phyloP scores from a whole-genome alignment of 2,888 invertebrate genomes.

The Ectobius pallidus region DNA sequence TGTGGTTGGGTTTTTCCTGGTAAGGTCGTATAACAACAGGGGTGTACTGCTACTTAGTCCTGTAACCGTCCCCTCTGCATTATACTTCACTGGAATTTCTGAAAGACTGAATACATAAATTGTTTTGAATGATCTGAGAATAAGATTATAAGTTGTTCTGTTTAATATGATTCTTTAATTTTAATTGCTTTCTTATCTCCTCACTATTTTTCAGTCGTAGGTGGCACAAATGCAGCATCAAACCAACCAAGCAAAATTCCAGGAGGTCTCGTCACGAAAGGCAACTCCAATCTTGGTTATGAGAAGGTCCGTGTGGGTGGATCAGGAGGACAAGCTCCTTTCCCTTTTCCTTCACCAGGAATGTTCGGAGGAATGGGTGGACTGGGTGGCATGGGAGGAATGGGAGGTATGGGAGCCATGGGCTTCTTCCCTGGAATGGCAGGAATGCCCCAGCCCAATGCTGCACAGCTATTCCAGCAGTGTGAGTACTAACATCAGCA shows the following conservation, averaged over 20 bases:
- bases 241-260: constrained; percentile 53
- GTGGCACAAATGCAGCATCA: constrained; percentile 18
- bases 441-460: constrained; percentile 57
- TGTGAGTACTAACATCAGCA: constrained; percentile 65
- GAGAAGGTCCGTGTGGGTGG: constrained; percentile 62
- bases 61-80: no score
- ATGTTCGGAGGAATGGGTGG: constrained; percentile 40
- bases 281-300: constrained; percentile 57
- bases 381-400: constrained; percentile 43
- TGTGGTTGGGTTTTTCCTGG: no score
- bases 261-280: constrained; percentile 58
- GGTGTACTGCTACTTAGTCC: no score
- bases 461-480: constrained; percentile 83
- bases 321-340: constrained; percentile 40
- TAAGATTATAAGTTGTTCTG: no score
- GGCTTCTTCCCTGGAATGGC: constrained; percentile 50
- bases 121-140: no score
- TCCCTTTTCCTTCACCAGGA: constrained; percentile 37
- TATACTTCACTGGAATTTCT: no score
- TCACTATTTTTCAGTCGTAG: no score
- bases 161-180: no score
- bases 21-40: no score
- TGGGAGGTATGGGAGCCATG: constrained; percentile 38
- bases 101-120: no score
- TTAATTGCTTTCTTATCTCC: no score